These are phyloP conservation scores for Oryzias javanicus DNA, from an alignment of 2,113 vertebrate species.

Conservation along the genomic window DNA sequence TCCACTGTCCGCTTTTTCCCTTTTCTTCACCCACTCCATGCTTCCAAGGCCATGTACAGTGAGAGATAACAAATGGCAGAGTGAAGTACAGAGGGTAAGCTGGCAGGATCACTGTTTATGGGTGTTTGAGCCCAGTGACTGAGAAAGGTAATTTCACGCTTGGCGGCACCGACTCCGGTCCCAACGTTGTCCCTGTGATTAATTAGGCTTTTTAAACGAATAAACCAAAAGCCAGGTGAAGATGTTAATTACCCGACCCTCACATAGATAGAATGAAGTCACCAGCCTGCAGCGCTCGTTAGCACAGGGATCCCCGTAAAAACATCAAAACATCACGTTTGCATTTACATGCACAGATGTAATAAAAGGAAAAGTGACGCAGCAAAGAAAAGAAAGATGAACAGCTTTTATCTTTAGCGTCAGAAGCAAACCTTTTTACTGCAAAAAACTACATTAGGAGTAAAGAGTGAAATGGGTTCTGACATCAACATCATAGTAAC, in stretches of 20 bases:
- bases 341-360: background rate
- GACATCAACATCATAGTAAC: conserved; percentile 16
- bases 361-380: background rate
- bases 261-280: conserved; percentile 62
- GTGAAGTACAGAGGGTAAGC: conserved; percentile 48
- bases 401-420: background rate
- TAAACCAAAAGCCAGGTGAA: conserved; percentile 73
- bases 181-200: conserved; percentile 72
- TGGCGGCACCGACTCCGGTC: conserved; percentile 54
- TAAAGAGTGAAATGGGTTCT: background rate
- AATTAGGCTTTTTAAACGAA: conserved; percentile 74
- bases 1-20: conserved; percentile 32
- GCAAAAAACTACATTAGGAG: background rate
- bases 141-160: conserved; percentile 78
- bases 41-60: conserved; percentile 37
- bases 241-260: conserved; percentile 69
- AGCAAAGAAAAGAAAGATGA: background rate
- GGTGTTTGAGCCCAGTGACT: conserved; percentile 57
- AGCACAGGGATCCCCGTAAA: conserved; percentile 1
- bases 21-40: conserved; percentile 18
- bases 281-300: conserved; percentile 23
- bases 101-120: conserved; percentile 71
- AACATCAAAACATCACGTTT: conserved; percentile 11
- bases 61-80: conserved; percentile 54
- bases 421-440: background rate